phyloP scores from a whole-genome alignment of 2,888 invertebrate genomes.

The Cataglyphis altisquamis region DNA sequence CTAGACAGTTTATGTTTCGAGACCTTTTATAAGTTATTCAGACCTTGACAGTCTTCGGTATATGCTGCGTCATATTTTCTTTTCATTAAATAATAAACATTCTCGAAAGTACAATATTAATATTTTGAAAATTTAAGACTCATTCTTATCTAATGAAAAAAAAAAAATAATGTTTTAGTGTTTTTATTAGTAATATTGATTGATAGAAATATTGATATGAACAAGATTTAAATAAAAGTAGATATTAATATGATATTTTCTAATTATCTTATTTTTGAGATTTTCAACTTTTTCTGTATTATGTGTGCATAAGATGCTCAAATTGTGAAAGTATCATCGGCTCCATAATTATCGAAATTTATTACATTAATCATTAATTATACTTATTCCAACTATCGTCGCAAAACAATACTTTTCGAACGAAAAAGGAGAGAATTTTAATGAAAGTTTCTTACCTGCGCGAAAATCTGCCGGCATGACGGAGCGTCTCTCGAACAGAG shows the following conservation, averaged over 20 bases:
- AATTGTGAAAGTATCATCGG: not conserved
- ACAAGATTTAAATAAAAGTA: slow-evolving; percentile 1
- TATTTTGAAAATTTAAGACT: not conserved
- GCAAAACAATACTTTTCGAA: not conserved
- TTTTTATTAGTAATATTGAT: not conserved
- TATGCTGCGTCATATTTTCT: not conserved
- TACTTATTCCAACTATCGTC: not conserved
- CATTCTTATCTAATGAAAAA: not conserved
- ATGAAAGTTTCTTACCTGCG: slow-evolving; percentile 55
- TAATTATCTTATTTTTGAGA: not conserved
- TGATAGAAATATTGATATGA: no score
- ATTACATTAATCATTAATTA: not conserved
- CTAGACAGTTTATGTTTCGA: not conserved
- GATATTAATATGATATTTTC: not conserved
- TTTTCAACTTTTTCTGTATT: not conserved
- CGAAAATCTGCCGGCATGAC: slow-evolving; percentile 62
- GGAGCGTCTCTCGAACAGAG: not conserved
- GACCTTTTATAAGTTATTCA: not conserved
- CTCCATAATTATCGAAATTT: not conserved
- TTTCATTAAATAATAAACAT: not conserved
- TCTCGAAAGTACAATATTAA: not conserved
- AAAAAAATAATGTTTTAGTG: not conserved
- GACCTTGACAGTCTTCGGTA: not conserved
- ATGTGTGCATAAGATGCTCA: not conserved
- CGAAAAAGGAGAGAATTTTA: not conserved